Percentiles rank a stretch among this genome's conserved stretches.
Conservation (phyloP, 2,888 invertebrate genomes). For the Timema podura region DNA sequence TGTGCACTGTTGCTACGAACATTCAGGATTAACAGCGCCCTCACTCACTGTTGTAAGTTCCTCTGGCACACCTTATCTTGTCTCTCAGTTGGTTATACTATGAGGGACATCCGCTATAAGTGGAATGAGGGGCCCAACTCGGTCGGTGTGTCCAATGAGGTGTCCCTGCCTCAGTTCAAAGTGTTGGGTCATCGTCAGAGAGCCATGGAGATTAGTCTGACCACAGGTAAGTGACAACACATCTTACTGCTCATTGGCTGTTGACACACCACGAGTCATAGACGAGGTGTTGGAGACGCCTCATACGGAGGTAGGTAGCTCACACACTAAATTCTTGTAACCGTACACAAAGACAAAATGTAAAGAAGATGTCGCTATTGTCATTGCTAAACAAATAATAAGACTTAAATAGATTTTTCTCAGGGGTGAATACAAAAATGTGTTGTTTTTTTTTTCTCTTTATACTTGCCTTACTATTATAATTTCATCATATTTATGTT, state of each 20-base stretch:
- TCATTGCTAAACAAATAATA: too few species aligned
- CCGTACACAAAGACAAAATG: neutral
- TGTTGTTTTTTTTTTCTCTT: too few species aligned
- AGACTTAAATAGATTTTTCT: too few species aligned
- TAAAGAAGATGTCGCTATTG: neutral
- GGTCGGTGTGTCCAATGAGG: conserved; percentile 93
- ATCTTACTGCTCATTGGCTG: neutral
- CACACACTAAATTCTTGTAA: neutral
- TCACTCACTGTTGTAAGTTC: too few species aligned
- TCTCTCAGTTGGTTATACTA: conserved; percentile 90
- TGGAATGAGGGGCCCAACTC: conserved; percentile 95
- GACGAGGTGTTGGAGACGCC: neutral
- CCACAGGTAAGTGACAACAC: conserved; percentile 85
- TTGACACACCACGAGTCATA: neutral
- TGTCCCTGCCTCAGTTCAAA: conserved; percentile 96
- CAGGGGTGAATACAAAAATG: too few species aligned
- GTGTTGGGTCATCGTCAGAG: conserved; percentile 94
- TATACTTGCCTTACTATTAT: too few species aligned
- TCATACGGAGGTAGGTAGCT: neutral
- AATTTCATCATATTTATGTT: too few species aligned
- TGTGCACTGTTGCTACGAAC: too few species aligned
- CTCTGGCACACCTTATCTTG: too few species aligned
- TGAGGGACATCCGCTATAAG: conserved; percentile 96
- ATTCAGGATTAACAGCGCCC: too few species aligned
- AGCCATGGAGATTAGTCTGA: conserved; percentile 93